phyloP scores from a whole-genome alignment of 2,888 invertebrate species.

The Eristalinus aeneus region DNA sequence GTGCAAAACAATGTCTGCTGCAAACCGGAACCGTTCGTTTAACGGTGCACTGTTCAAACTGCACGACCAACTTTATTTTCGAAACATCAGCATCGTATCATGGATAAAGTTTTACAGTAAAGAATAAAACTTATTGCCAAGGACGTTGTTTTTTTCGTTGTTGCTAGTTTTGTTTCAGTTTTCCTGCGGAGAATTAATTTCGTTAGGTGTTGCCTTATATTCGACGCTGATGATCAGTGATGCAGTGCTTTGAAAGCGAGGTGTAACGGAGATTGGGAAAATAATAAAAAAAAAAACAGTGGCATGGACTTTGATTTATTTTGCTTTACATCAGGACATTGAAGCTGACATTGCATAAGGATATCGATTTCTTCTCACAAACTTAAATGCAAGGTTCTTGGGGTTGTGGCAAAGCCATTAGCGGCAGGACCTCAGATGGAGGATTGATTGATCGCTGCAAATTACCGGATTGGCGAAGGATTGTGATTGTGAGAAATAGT shows the following conservation, averaged over 20 bases:
- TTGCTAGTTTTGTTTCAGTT: background rate
- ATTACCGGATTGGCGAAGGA: too few species aligned
- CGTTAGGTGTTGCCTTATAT: background rate
- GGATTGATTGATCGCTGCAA: too few species aligned
- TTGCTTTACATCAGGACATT: background rate
- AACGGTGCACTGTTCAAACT: background rate
- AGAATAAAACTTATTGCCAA: background rate
- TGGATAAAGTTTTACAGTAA: background rate
- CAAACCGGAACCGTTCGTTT: background rate
- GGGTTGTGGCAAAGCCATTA: background rate
- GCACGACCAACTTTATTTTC: background rate
- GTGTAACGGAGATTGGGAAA: background rate
- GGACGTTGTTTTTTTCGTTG: background rate
- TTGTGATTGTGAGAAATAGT: too few species aligned
- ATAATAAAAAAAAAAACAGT: background rate
- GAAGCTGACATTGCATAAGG: background rate
- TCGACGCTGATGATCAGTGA: background rate
- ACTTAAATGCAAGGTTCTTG: background rate
- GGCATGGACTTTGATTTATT: background rate
- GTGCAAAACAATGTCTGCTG: background rate
- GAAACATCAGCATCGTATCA: background rate
- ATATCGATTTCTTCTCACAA: background rate
- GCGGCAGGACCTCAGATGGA: too few species aligned
- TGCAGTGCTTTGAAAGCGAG: background rate
- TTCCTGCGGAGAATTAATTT: background rate